A percentile compares a stretch with the other conserved stretches of the same genome.
Evolutionary conservation across 1,140 invertebrate genomes (phyloP).

Genomic region (Eriosoma lanigerum): DNA sequence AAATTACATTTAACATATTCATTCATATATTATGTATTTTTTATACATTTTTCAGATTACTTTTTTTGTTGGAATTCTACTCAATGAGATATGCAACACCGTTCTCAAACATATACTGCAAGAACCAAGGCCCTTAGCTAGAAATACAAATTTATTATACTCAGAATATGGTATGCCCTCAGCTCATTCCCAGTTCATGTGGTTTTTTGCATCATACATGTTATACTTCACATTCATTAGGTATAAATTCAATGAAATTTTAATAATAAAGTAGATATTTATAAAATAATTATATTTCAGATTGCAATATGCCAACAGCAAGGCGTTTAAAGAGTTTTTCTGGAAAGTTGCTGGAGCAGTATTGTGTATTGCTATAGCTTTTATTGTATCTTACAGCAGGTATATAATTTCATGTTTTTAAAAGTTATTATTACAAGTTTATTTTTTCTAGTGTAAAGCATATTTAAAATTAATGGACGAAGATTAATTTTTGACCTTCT

Average conservation of each 20-base stretch:
- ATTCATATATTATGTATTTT: too few species aligned
- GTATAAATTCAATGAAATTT: constrained; percentile 61
- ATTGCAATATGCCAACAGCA: constrained; percentile 72
- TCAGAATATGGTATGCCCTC: constrained; percentile 94
- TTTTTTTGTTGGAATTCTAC: constrained; percentile 76
- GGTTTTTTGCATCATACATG: constrained; percentile 87
- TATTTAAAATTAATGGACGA: too few species aligned
- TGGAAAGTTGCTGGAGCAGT: constrained; percentile 71
- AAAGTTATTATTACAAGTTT: too few species aligned
- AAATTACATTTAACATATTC: neutral
- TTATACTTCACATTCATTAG: constrained; percentile 84
- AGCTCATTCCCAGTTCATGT: constrained; percentile 88
- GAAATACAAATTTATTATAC: constrained; percentile 65
- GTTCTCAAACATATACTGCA: constrained; percentile 80
- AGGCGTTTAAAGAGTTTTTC: constrained; percentile 70
- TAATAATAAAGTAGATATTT: neutral
- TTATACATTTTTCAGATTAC: constrained; percentile 78
- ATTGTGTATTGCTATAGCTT: constrained; percentile 64
- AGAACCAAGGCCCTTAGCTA: constrained; percentile 73
- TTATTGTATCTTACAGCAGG: constrained; percentile 67
- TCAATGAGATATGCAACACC: constrained; percentile 81
- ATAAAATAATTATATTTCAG: constrained; percentile 60
- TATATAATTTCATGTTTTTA: too few species aligned
- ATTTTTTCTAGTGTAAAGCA: too few species aligned
- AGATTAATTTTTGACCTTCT: too few species aligned